Percentiles rank a stretch among this genome's conserved stretches.
phyloP scores from a whole-genome alignment of 2,888 invertebrate species.

The Hypselothyrea guttata region DNA sequence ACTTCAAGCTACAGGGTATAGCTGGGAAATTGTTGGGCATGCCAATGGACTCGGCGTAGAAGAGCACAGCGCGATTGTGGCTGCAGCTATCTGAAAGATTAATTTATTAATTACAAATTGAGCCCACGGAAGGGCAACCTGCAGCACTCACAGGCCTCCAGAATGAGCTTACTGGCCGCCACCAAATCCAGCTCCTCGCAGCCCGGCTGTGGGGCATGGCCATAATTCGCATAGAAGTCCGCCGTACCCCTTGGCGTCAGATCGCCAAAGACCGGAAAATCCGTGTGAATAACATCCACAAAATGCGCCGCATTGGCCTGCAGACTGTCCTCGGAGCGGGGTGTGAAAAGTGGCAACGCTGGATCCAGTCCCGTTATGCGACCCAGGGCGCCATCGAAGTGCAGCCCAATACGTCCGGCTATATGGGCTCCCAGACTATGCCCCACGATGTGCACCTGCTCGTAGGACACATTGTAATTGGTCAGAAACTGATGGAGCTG shows the following conservation, averaged over 20 bases:
- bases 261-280: conserved; percentile 79
- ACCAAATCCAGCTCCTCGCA: conserved; percentile 78
- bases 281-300: conserved; percentile 82
- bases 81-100: conserved; percentile 77
- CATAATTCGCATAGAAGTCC: conserved; percentile 82
- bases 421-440: conserved; percentile 82
- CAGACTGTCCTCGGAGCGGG: conserved; percentile 72
- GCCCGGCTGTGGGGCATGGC: conserved; percentile 79
- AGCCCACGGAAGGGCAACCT: background rate
- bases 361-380: conserved; percentile 81
- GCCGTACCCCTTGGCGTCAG: conserved; percentile 75
- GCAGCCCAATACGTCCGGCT: conserved; percentile 76
- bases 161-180: conserved; percentile 71
- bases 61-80: conserved; percentile 79
- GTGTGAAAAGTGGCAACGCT: conserved; percentile 79
- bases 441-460: conserved; percentile 78
- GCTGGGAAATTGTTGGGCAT: conserved; percentile 76
- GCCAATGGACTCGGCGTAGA: conserved; percentile 80
- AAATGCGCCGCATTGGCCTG: conserved; percentile 71
- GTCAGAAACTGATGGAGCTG: conserved; percentile 69
- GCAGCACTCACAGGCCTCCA: conserved; percentile 69
- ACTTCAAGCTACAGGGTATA: conserved; percentile 68
- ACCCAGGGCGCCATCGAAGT: conserved; percentile 78
- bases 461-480: conserved; percentile 40
- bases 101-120: background rate